Conservation (phyloP, 2,888 invertebrate genomes). For the Agrochola circellaris region DNA sequence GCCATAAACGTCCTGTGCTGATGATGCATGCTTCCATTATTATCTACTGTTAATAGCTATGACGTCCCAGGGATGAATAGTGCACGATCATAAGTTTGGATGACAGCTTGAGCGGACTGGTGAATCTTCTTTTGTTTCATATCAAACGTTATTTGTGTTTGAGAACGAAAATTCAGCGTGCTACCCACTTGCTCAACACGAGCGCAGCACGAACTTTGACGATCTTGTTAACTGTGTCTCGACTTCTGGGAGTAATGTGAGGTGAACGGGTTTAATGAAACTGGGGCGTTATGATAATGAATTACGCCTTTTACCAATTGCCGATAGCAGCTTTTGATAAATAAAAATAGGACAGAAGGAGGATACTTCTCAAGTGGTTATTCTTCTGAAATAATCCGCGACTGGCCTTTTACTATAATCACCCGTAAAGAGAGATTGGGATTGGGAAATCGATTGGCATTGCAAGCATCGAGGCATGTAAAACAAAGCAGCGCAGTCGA, state of each 20-base stretch:
- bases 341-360: neutral
- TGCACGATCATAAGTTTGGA: neutral
- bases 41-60: slow-evolving; percentile 1
- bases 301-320: neutral
- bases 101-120: slow-evolving; percentile 5
- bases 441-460: neutral
- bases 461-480: neutral
- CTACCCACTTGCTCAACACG: neutral
- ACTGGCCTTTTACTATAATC: too few species aligned
- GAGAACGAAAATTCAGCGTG: neutral
- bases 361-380: neutral
- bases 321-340: neutral
- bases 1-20: slow-evolving; percentile 25
- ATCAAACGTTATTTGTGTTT: neutral
- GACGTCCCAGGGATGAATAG: neutral
- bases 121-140: slow-evolving; percentile 3
- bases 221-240: neutral
- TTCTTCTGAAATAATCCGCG: neutral
- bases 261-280: neutral
- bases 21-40: slow-evolving; percentile 41
- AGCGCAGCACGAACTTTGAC: too few species aligned
- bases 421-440: too few species aligned
- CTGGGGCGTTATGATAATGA: neutral
- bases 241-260: neutral
- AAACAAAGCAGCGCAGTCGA: neutral